These are phyloP conservation scores for Cairina moschata DNA, from an alignment of 2,113 vertebrate genomes.

Conservation along the genomic window DNA sequence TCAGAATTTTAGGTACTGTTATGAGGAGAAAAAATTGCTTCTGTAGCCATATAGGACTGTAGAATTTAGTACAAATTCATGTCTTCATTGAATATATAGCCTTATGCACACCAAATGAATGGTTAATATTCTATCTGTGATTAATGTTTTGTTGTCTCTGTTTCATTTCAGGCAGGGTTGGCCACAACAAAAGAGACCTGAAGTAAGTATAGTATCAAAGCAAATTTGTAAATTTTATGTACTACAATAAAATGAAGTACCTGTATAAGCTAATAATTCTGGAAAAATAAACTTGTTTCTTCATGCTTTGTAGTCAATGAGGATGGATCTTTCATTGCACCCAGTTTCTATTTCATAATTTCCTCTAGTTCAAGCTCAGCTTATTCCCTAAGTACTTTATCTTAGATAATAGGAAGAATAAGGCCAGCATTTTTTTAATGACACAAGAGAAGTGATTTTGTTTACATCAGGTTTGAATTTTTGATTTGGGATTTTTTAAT, in stretches of 20 bases:
- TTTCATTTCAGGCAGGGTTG: constrained; percentile 72
- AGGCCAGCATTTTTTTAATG: neutral
- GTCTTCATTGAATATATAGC: neutral
- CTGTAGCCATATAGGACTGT: neutral
- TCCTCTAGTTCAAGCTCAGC: neutral
- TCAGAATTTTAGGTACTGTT: neutral
- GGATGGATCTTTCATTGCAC: neutral
- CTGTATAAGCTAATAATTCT: neutral
- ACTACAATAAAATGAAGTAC: neutral
- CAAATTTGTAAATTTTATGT: neutral
- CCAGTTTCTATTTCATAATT: neutral
- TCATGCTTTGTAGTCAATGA: neutral
- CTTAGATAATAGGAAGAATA: neutral
- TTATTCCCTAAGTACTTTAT: neutral
- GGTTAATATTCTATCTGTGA: neutral
- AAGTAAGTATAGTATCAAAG: constrained; percentile 70
- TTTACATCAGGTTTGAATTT: neutral
- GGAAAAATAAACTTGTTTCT: neutral
- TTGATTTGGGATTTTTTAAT: neutral
- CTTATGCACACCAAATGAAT: neutral
- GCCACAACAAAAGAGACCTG: constrained; percentile 65
- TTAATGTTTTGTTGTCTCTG: neutral
- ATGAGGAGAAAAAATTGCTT: neutral
- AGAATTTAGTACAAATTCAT: neutral
- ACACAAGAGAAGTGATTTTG: neutral